Base-by-base conservation (phyloP, 1,140 invertebrate species). In the Atopsyche davidsoni region DNA sequence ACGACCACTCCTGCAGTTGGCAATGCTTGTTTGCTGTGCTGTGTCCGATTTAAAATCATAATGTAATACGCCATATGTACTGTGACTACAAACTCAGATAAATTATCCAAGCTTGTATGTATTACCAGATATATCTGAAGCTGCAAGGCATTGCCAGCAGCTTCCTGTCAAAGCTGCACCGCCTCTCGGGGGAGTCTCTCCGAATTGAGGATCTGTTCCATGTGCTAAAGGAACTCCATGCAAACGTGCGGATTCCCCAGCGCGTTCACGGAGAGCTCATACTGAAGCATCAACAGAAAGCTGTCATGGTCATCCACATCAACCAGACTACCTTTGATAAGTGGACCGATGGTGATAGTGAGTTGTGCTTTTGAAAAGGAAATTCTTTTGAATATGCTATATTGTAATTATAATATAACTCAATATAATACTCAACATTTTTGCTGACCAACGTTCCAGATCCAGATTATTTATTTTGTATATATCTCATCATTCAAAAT, bases 291-390 rank as follows among this genome's bases (percentile, higher is more conserved):
- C 57, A 55, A 40, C 45, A 46, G 3, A 58, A 53, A 35, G 17
- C 49, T 7, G 24, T 58, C 22, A 38, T 41, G 35, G 46, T 46
- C 4, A 10, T 39, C n/a, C 50, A 55, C 40, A 18, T 58, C 9
- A 55, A 58, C 24, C 57, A 58, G 46, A 58, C 52, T 10, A 34
- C 53, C 2, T 51, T 55, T 18, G 45, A 58, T 42, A 55, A 52
- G 34, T 55, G 53, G 53, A 49, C 57, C 3, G 28, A 46, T n/a
- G 48, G 45, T 24, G 57, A 58, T 21, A 28, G 53, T 58, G 35
- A 48, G 51, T 31, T 14, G 1, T 2, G 2, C 2, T 34, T 11
- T 13, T 13, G 2, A 16, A 7, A 17, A 14, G 9, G 14, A 4
- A 6, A 35, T 10, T 35, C 7, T 35, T 9, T 35, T 35, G 4